Evolutionary conservation across 2,888 invertebrate genomes (phyloP), one percentile per base, ranked within the genome.

Genomic region (Drosophila quasianomalipes): DNA sequence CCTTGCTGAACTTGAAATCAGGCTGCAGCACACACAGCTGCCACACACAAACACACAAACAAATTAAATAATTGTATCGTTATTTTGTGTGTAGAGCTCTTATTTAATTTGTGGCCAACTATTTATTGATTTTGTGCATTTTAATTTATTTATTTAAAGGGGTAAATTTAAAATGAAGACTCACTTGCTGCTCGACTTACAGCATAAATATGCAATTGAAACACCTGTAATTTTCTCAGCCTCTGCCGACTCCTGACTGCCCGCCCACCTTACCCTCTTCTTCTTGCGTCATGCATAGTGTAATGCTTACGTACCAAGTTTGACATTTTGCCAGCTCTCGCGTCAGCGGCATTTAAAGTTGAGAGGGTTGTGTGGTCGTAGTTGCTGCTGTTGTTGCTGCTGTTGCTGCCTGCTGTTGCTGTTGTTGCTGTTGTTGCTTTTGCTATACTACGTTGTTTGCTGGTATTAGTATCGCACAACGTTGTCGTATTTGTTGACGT

Each of bases 261-360:
- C 47, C 16, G n/a, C 37, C 35, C 55, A 16, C 7, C 19, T 16
- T 39, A 39, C 37, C 37, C 1, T 37, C 14, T 14, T 41, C n/a
- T n/a, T 39, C 81, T 76, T 78, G 81, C 72, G 72, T 81, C 78
- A 81, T 78, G 64, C 63, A 61, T 60, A 58, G 41, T 44, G n/a
- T 39, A 57, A 30, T 57, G 57, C 39, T 47, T 44, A 65, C 85
- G 70, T 83, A 83, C 82, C 83, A 82, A 71, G 65, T 80, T 83
- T 85, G 83, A 85, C 83, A 83, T 80, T 80, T 82, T 79, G 81
- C 81, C 83, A 81, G 67, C 81, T 64, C 65, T 55, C 72, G 70
- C 68, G 74, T 70, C 70, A 74, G 61, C 58, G 64, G 58, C 69
- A 67, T 62, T 62, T 78, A 67, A 62, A 76, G 61, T 65, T 67